A percentile compares a stretch with the other conserved stretches of the same genome.
Conservation (phyloP, 2,888 invertebrate species). For the Marasmarcha lunaedactyla region DNA sequence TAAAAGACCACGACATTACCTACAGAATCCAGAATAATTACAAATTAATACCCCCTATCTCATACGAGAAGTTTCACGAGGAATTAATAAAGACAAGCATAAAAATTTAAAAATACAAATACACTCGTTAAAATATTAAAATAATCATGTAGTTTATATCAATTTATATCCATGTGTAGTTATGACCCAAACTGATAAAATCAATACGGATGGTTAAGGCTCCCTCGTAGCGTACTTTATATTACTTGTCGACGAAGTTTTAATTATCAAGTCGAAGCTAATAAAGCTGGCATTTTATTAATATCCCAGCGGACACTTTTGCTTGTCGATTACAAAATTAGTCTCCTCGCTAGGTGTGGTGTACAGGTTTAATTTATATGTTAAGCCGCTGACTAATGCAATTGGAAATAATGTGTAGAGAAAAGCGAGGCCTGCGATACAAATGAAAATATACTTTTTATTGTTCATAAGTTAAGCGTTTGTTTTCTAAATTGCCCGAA, state of each 20-base stretch:
- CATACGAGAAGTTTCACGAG: background rate
- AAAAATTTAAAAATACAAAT: background rate
- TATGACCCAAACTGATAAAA: background rate
- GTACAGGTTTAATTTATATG: background rate
- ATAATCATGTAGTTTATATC: background rate
- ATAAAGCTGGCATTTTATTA: constrained; percentile 49
- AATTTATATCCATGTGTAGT: background rate
- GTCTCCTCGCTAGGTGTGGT: constrained; percentile 12
- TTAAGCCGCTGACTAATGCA: no score
- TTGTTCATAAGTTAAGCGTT: no score
- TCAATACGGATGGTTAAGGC: background rate
- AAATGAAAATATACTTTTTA: no score
- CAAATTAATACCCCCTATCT: no score
- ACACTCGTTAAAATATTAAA: background rate
- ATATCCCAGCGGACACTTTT: constrained; percentile 45
- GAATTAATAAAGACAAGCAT: background rate
- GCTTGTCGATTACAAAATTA: constrained; percentile 34
- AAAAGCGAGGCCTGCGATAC: no score
- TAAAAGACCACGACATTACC: no score
- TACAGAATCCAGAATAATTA: no score
- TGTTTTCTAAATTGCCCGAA: no score
- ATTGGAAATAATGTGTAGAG: no score
- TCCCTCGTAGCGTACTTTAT: background rate
- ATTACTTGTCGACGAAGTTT: constrained; percentile 31
- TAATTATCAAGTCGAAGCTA: constrained; percentile 32